A percentile compares a stretch with the other conserved stretches of the same genome.
Evolutionary conservation across 2,113 vertebrate species (phyloP).

Genomic region (Mustela nigripes): DNA sequence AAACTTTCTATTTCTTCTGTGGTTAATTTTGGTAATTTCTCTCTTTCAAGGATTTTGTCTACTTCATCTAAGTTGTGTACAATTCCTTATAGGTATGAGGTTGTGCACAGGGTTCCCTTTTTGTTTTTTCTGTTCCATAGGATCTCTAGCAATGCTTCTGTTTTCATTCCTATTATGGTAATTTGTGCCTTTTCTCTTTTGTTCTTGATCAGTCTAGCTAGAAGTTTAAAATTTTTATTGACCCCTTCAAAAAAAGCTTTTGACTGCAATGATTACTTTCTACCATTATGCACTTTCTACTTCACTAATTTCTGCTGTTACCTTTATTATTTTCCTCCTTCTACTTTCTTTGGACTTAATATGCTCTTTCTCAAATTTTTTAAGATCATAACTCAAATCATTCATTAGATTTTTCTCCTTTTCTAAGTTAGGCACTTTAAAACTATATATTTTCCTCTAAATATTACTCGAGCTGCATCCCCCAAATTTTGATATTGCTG

Average conservation of each 20-base stretch:
- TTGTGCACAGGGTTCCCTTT: background rate
- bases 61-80: background rate
- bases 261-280: background rate
- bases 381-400: background rate
- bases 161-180: background rate
- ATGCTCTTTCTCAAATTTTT: background rate
- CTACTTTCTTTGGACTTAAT: constrained; percentile 15
- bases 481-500: background rate
- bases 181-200: background rate
- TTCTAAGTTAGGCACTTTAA: background rate
- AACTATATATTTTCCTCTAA: background rate
- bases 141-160: background rate
- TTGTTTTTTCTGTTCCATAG: background rate
- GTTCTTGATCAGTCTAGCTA: background rate
- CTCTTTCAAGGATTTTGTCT: background rate
- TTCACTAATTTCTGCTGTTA: background rate
- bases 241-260: background rate
- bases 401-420: background rate
- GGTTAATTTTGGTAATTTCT: background rate
- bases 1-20: constrained; percentile 14
- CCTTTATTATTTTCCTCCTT: constrained; percentile 22
- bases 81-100: background rate
- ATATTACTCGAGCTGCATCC: background rate
- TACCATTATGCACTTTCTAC: background rate
- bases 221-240: background rate